Base-by-base conservation (phyloP, 2,888 invertebrate genomes). In the Carpatolechia fugitivella region DNA sequence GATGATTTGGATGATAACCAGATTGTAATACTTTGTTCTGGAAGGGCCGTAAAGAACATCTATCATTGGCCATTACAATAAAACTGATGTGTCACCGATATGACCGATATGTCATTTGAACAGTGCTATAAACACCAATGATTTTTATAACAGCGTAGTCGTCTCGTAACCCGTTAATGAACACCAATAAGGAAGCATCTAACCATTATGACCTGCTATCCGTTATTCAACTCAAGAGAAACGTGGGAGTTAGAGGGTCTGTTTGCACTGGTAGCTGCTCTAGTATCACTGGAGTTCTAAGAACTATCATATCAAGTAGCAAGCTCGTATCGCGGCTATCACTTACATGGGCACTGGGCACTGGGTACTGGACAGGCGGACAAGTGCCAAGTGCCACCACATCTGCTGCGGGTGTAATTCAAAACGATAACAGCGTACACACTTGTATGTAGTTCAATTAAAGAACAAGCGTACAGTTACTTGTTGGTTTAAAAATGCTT, bases 161-260 rank as follows among this genome's bases (percentile, higher is more conserved):
- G 16, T 18, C 33, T 13, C 31, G 14, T 31, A 48, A 16, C 33
- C 18, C 30, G 35, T 49, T 49, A 49, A 35, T 49, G 49, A 49
- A 49, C 11, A 20, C 20, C 49, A 35, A 49, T 49, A 33, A 49
- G 49, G 49, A 49, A 49, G 35, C 49, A 49, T 16, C 49, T 20
- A 16, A n/a, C 49, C 49, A 35, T 20, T 11, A 31, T 18, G 49
- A 35, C 18, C 49, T 20, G 14, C 16, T 14, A 48, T 8, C 14
- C 7, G 11, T 14, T 2, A 13, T 14, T 7, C 7, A 1, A 30
- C 13, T 13, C 33, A 24, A 14, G 30, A 8, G 31, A 29, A 24
- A 6, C 10, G 5, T 13, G 8, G 31, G 13, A 2, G 11, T 30
- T 14, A 16, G 10, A 30, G 20, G 47, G 10, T 47, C 31, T 31